Base-by-base conservation (phyloP, 30 jellyfish, hydroid and myxozoan species). In the Pelagia noctiluca region DNA sequence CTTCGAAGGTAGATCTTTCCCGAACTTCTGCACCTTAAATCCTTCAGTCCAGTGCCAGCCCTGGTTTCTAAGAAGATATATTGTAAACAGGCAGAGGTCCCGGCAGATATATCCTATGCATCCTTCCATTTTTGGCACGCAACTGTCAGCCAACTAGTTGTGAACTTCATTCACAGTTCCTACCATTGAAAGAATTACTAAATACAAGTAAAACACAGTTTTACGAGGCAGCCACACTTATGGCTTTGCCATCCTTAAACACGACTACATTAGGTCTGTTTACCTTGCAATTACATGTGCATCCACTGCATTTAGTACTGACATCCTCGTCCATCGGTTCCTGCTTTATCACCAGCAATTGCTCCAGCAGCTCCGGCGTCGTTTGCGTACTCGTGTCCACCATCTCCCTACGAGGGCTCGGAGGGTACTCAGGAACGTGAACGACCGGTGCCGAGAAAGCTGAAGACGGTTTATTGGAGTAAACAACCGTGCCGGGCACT, bases 381-480 rank as follows among this genome's bases (percentile, higher is more conserved):
- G 97, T 88, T 49, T 88, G 97, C 26, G 97, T 88, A 53, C 64
- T 81, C 8, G 87, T 91, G 63, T 71, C 80, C 57, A 88, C 89
- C 97, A 88, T 88, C 35, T 57, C 76, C 11, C 71, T 64, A 18
- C 85, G 93, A 1, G 86, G 91, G 37, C 63, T 29, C 29, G 74
- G 25, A 13, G 24, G 84, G 13, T 61, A 29, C 5, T 36, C 91
- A 18, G 77, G 87, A 30, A 31, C 76, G 35, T 86, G 96, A 2
- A 31, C 71, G 29, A 37, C 54, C 1, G 84, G 82, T 38, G 85
- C 48, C 71, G 19, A 29, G 50, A 64, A 76, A 12, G 88, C 87
- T 25, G 97, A 71, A 18, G 71, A 34, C 18, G 83, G 48, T 28
- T 89, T 60, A 2, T 65, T 35, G n/a, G 89, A 33, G 65, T 61